Evolutionary conservation across 1,140 invertebrate genomes (phyloP), one percentile per base, ranked within the genome.

Genomic region (Luehdorfia chinensis): DNA sequence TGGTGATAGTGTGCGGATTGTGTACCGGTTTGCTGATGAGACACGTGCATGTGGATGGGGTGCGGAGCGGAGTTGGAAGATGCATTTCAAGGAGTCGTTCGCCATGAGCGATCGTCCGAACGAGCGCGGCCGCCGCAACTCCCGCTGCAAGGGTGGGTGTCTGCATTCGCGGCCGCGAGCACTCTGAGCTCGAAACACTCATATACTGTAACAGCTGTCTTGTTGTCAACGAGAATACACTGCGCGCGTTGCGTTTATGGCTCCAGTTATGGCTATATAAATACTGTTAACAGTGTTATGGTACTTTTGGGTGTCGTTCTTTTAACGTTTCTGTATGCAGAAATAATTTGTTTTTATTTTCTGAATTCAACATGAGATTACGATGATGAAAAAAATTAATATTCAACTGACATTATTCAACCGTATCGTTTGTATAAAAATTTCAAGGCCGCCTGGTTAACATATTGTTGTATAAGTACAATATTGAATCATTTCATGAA

Each of bases 71-170:
- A 64, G 64, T 77, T 52, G 68, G 83, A 86, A 86, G 78, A 86
- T 86, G 83, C 83, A 86, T 86, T 86, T 86, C 83, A 86, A 84
- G 72, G 83, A 86, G 78, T 75, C 81, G 66, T 83, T 86, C 79
- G 75, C 76, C 66, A 86, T 86, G 79, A 84, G 75, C 83, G 75
- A 85, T 83, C 80, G 76, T 78, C 75, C 79, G 66, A 80, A 64
- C 73, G 81, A 84, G 69, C 81, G 79, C 72, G 80, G 75, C 68
- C 83, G 78, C 64, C 79, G 81, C 78, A 83, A 84, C 76, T 83
- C 81, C 55, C 81, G 83, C 63, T 84, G 77, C 79, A 86, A 83
- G 76, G 83, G 83, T 86, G 66, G 70, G 83, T 86, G 71, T 81
- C 68, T 51, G 37, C 56, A 44, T 7, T 55, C 63, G 71, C 75